Conservation (phyloP, 2,888 invertebrate genomes). For the Scaptomyza caliginosa region DNA sequence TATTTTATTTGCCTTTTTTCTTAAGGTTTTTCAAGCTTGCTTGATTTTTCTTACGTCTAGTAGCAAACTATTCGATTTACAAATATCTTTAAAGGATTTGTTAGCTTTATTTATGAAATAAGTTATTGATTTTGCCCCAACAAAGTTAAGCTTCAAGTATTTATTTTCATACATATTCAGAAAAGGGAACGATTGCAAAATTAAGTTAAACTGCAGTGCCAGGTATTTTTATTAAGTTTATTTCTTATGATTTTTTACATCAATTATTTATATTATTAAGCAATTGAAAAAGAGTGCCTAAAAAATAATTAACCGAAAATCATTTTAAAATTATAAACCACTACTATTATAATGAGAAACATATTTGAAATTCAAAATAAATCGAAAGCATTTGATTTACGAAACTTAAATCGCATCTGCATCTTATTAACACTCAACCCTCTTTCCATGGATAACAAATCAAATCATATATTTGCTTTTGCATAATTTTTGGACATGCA, state of each 20-base stretch:
- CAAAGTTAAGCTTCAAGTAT: too few species aligned
- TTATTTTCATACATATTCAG: too few species aligned
- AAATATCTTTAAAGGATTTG: conserved; percentile 35
- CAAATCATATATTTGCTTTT: conserved; percentile 49
- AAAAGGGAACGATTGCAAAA: too few species aligned
- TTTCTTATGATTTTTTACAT: too few species aligned
- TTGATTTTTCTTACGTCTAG: conserved; percentile 21
- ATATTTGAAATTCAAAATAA: too few species aligned
- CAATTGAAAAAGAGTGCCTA: too few species aligned
- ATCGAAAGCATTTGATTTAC: not conserved
- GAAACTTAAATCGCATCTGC: not conserved
- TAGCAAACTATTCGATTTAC: conserved; percentile 23
- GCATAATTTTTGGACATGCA: conserved; percentile 52
- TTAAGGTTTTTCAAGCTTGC: conserved; percentile 30
- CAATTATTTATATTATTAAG: too few species aligned
- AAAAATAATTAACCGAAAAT: too few species aligned
- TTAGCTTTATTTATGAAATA: conserved; percentile 9
- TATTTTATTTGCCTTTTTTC: conserved; percentile 37
- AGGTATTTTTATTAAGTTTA: too few species aligned
- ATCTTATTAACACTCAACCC: not conserved
- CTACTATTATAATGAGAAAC: too few species aligned
- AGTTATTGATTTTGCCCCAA: not conserved
- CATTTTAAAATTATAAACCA: too few species aligned
- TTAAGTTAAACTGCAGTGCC: too few species aligned
- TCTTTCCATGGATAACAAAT: conserved; percentile 22